A percentile compares a stretch with the other conserved stretches of the same genome.
phyloP scores from a whole-genome alignment of 2,797 vertebrate genomes.

The Fistularia commersonii region DNA sequence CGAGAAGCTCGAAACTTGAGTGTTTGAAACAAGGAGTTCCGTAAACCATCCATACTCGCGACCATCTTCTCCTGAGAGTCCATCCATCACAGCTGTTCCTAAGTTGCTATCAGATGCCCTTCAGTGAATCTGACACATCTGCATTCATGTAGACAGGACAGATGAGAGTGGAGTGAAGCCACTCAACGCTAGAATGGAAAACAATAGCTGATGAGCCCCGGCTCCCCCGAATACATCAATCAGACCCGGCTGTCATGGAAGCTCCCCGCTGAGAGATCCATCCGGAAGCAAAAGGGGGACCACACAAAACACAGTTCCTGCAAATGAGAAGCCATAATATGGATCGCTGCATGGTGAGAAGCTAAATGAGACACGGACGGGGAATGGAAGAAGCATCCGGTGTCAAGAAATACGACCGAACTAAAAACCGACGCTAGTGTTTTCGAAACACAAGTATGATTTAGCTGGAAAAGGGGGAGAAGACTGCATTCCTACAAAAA shows the following conservation, averaged over 20 bases:
- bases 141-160: constrained; percentile 24
- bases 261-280: constrained; percentile 56
- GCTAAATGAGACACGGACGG: constrained; percentile 31
- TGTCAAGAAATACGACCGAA: too few species aligned
- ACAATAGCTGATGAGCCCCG: constrained; percentile 60
- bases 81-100: not conserved
- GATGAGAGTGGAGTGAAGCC: constrained; percentile 33
- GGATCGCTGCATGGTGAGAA: constrained; percentile 39
- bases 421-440: too few species aligned
- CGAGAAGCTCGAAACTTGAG: too few species aligned
- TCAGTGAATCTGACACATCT: constrained; percentile 23
- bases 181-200: constrained; percentile 44
- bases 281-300: constrained; percentile 49
- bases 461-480: too few species aligned
- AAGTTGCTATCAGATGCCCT: constrained; percentile 3
- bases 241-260: constrained; percentile 50
- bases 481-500: too few species aligned
- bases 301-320: constrained; percentile 51
- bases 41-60: too few species aligned
- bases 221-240: constrained; percentile 58
- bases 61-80: too few species aligned
- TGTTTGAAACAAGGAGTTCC: too few species aligned
- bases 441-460: too few species aligned
- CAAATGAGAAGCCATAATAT: constrained; percentile 52
- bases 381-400: constrained; percentile 38